Base-by-base conservation (phyloP, 2,113 vertebrate species). In the Spea bombifrons region DNA sequence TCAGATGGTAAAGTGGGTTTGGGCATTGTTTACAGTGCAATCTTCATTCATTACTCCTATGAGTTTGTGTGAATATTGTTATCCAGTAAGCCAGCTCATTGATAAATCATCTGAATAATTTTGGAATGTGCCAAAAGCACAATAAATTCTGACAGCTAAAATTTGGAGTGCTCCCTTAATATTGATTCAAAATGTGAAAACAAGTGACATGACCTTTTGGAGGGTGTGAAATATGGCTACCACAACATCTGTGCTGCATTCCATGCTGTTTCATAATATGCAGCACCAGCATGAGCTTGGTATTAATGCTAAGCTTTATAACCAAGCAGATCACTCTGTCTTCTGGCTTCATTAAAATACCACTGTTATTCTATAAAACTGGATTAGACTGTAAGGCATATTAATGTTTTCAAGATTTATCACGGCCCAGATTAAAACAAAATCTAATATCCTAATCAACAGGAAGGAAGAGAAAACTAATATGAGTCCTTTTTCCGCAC, bases 171-270 rank as follows among this genome's bases (percentile, higher is more conserved):
- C 88, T 92, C 90, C 92, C 90, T 92, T 93, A 93, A 90, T 93
- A 93, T 93, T 92, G 92, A 93, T 93, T 93, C 89, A 88, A 90
- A 93, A 92, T 89, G 90, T 91, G 92, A 92, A 92, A 92, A 93
- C 89, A 92, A 92, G 92, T 85, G 91, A 92, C 92, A 89, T 92
- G 90, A 92, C 90, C 90, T 93, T 93, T 92, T 87, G 90, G 89
- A 92, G 89, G 89, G 90, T 92, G 89, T 93, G 91, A 93, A 92
- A 91, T 92, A 92, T 92, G 90, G 89, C 89, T 89, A 87, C 89
- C 91, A 91, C 91, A 94, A 94, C 91, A 93, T 92, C 91, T 93
- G 92, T 91, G 89, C 90, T 90, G 91, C 91, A 89, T 89, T 93
- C 87, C 91, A 91, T 92, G 91, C 92, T 93, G 91, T 90, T 92